A percentile compares a stretch with the other conserved stretches of the same genome.
Evolutionary conservation across 2,113 vertebrate genomes (phyloP).

Genomic region (Salvelinus alpinus): DNA sequence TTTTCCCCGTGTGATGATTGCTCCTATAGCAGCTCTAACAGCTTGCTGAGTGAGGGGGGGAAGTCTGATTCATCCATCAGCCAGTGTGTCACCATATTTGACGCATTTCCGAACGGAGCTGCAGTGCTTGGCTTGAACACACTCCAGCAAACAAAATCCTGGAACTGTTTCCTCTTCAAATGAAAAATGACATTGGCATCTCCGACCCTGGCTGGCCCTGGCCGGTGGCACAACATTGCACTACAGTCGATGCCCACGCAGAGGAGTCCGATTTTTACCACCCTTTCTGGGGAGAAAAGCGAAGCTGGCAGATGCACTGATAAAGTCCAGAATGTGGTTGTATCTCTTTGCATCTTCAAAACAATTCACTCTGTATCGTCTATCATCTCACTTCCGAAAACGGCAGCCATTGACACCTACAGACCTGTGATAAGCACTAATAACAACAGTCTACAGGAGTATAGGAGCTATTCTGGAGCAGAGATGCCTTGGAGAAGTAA

Average conservation of each 20-base stretch:
- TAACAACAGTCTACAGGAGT: neutral
- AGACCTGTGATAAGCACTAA: slow-evolving; percentile 33
- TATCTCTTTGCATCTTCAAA: too few species aligned
- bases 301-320: too few species aligned
- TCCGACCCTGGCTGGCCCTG: neutral
- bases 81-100: slow-evolving; percentile 3
- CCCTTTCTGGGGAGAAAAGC: too few species aligned
- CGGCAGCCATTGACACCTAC: slow-evolving; percentile 6
- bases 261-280: neutral
- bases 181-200: neutral
- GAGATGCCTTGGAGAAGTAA: too few species aligned
- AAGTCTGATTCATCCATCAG: slow-evolving; percentile 18
- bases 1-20: neutral
- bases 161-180: neutral
- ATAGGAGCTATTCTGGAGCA: slow-evolving; percentile 8
- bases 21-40: neutral
- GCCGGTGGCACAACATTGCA: neutral
- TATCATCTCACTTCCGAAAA: slow-evolving; percentile 29
- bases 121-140: slow-evolving; percentile 1
- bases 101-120: slow-evolving; percentile 1
- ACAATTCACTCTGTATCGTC: neutral
- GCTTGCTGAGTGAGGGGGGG: slow-evolving; percentile 15
- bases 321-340: too few species aligned
- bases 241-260: neutral
- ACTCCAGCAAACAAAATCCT: slow-evolving; percentile 1